A percentile compares a stretch with the other conserved stretches of the same genome.
phyloP scores from a whole-genome alignment of 2,797 vertebrate species.

The Vireo griseus region DNA sequence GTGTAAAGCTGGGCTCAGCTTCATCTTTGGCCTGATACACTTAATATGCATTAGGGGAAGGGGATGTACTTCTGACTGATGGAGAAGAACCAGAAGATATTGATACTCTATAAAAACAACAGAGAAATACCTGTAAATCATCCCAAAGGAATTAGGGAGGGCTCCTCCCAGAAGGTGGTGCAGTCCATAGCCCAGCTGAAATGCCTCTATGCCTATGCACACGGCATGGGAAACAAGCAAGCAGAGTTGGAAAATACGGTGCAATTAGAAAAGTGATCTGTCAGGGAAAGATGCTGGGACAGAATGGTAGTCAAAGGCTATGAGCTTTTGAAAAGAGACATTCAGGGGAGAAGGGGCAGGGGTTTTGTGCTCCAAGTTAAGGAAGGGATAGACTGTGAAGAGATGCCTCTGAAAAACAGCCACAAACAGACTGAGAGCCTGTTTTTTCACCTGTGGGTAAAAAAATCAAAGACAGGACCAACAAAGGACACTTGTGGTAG shows the following conservation, averaged over 20 bases:
- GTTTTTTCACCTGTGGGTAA: not conserved
- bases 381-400: not conserved
- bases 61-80: not conserved
- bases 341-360: rapidly evolving
- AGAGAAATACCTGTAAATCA: not conserved
- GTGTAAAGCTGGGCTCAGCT: not conserved
- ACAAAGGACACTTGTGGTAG: not conserved
- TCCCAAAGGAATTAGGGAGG: not conserved
- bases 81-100: not conserved
- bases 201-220: not conserved
- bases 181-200: not conserved
- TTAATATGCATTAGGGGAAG: not conserved
- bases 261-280: not conserved
- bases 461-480: not conserved
- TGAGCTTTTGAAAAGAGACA: not conserved
- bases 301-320: not conserved
- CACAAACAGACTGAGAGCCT: not conserved
- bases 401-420: not conserved
- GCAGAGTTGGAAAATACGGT: not conserved
- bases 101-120: not conserved
- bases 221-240: not conserved
- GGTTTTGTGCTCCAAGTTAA: not conserved
- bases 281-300: not conserved
- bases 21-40: not conserved
- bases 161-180: not conserved